Evolutionary conservation across 2,113 vertebrate species (phyloP).

Genomic region (Syrrhaptes paradoxus): DNA sequence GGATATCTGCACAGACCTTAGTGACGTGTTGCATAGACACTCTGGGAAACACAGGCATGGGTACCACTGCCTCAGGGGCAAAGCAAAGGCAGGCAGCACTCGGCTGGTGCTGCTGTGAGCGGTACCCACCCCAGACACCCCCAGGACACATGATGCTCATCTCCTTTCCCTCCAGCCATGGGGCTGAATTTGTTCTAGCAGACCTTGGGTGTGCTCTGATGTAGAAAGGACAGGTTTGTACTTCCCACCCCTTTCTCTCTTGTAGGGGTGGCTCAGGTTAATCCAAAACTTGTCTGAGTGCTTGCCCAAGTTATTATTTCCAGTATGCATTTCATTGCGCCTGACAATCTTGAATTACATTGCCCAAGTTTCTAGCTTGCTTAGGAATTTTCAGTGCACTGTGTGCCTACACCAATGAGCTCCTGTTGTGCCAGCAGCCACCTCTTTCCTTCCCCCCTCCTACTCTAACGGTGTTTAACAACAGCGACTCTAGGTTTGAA

Average conservation of each 20-base stretch:
- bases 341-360: not conserved
- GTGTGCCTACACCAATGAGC: not conserved
- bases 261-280: fast-evolving
- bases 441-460: not conserved
- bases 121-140: not conserved
- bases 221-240: not conserved
- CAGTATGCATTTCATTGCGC: not conserved
- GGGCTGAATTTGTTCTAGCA: not conserved
- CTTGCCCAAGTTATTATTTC: not conserved
- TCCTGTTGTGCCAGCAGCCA: not conserved
- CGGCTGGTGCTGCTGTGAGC: not conserved
- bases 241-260: not conserved
- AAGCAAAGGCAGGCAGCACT: not conserved
- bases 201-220: not conserved
- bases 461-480: fast-evolving
- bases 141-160: fast-evolving
- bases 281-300: not conserved
- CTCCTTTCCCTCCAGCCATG: fast-evolving
- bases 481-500: not conserved
- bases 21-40: not conserved
- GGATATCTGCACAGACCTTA: not conserved
- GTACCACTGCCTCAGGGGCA: not conserved
- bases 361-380: not conserved
- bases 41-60: not conserved
- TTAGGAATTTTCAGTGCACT: not conserved